Percentiles rank a stretch among this genome's conserved stretches.
These are phyloP conservation scores for Phalanger gymnotis DNA, from an alignment of 2,797 vertebrate genomes.

Conservation along the genomic window DNA sequence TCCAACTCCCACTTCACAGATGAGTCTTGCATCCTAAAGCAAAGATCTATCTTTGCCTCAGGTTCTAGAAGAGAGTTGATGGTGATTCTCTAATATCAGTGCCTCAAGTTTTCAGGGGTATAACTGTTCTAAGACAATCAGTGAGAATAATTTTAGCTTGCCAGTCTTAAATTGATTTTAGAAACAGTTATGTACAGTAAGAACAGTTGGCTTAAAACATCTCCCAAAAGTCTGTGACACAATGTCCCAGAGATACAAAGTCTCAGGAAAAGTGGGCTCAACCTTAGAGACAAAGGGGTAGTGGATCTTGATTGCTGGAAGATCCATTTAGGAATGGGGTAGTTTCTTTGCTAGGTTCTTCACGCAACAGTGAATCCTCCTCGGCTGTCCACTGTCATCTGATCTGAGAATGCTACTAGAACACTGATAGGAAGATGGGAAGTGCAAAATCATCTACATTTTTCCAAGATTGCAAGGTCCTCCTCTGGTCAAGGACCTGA, in stretches of 20 bases:
- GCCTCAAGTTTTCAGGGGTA: background rate
- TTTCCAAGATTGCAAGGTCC: background rate
- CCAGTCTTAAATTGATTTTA: background rate
- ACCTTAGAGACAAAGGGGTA: background rate
- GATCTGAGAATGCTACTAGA: background rate
- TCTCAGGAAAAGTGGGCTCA: background rate
- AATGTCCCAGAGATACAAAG: background rate
- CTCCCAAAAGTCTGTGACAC: background rate
- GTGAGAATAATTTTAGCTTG: background rate
- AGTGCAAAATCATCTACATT: background rate
- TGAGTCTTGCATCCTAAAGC: background rate
- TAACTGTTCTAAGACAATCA: background rate
- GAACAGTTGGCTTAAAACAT: background rate
- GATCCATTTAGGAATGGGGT: background rate
- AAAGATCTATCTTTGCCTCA: background rate
- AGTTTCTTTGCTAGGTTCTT: background rate
- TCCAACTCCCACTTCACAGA: background rate
- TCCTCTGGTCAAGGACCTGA: background rate
- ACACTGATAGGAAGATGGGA: background rate
- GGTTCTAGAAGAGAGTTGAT: background rate
- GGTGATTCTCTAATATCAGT: background rate
- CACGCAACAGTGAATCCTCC: background rate
- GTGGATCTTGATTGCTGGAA: background rate
- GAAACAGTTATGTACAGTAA: background rate
- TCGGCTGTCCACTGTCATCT: background rate